A percentile compares a stretch with the other conserved stretches of the same genome.
phyloP scores from a whole-genome alignment of 92 coral and sea anemone genomes.

The Epizoanthus stellaris region DNA sequence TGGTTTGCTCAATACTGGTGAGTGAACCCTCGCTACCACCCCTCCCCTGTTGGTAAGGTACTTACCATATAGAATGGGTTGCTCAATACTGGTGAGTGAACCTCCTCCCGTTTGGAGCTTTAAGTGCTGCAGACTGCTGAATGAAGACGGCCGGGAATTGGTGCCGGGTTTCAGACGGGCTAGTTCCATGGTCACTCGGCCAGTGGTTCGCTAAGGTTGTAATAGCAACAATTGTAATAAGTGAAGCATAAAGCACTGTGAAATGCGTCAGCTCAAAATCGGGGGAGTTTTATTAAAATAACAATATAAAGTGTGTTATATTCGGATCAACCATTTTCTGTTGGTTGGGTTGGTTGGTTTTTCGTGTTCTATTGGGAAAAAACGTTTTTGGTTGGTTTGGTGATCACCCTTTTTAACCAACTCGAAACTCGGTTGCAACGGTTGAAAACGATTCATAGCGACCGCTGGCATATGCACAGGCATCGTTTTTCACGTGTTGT shows the following conservation, averaged over 20 bases:
- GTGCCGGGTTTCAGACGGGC: conserved; percentile 96
- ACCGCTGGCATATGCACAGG: too few relatives aligned
- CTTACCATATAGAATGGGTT: conserved; percentile 65
- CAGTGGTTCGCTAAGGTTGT: conserved; percentile 81
- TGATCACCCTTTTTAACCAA: too few relatives aligned
- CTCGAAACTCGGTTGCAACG: too few relatives aligned
- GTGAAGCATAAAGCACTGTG: neutral
- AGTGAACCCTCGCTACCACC: conserved; percentile 53
- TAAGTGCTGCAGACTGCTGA: conserved; percentile 83
- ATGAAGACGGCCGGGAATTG: conserved; percentile 91
- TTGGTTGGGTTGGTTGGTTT: too few relatives aligned
- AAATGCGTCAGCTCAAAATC: neutral
- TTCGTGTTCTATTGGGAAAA: too few relatives aligned
- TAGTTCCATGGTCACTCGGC: conserved; percentile 79
- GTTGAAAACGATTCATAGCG: too few relatives aligned
- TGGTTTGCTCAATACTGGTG: conserved; percentile 72
- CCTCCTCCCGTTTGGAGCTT: conserved; percentile 58
- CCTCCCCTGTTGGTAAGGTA: neutral
- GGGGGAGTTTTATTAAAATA: neutral
- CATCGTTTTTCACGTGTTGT: too few relatives aligned
- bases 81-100: conserved; percentile 74
- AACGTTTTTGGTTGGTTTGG: too few relatives aligned
- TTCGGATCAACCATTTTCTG: too few relatives aligned
- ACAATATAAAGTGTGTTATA: too few relatives aligned
- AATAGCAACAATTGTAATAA: neutral